These are phyloP conservation scores for Spodoptera frugiperda DNA, from an alignment of 1,140 invertebrate genomes.

Conservation along the genomic window DNA sequence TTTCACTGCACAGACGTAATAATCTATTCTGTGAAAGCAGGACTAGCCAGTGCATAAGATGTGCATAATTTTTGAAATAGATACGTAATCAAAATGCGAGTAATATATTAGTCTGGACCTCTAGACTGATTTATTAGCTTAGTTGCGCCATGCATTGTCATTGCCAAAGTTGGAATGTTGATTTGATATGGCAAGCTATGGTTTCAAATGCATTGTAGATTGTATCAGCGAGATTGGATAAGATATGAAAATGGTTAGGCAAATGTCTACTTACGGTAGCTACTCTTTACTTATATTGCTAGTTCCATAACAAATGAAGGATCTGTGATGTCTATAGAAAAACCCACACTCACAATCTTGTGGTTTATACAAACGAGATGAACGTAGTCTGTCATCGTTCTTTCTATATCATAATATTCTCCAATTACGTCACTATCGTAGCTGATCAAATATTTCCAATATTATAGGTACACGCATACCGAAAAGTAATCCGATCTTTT, in stretches of 20 bases:
- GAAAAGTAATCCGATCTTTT: too few species aligned
- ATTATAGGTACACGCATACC: too few species aligned
- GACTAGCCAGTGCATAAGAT: constrained; percentile 7
- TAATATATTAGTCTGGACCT: constrained; percentile 18
- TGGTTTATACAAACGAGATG: too few species aligned
- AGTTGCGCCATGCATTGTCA: constrained; percentile 18
- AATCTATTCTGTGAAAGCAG: constrained; percentile 42
- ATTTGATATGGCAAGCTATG: constrained; percentile 10
- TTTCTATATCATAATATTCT: too few species aligned
- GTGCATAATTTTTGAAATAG: constrained; percentile 18
- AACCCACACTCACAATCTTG: too few species aligned
- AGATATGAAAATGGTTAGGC: background rate
- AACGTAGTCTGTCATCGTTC: too few species aligned
- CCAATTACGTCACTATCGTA: too few species aligned
- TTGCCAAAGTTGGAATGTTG: constrained; percentile 14
- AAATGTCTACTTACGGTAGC: too few species aligned
- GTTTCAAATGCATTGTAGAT: constrained; percentile 2
- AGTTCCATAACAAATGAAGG: too few species aligned
- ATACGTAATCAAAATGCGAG: background rate
- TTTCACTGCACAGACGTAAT: constrained; percentile 66
- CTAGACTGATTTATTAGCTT: constrained; percentile 20
- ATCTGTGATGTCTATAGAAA: too few species aligned
- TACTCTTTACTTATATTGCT: too few species aligned
- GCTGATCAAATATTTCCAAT: too few species aligned
- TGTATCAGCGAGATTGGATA: background rate